phyloP scores from a whole-genome alignment of 2,888 invertebrate species.

The Andrena minutula region DNA sequence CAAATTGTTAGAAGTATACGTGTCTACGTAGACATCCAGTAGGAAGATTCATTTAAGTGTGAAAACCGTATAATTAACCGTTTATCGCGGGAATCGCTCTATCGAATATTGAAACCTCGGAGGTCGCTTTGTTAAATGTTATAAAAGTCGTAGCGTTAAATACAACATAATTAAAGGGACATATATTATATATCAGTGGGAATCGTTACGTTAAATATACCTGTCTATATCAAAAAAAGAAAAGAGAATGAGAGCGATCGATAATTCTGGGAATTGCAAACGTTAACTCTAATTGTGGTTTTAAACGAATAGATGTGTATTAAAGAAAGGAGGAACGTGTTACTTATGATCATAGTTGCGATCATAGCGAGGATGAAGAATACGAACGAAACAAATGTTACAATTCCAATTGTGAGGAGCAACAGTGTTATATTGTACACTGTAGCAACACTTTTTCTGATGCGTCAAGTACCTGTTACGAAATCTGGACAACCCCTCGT shows the following conservation, averaged over 20 bases:
- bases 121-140: conserved; percentile 46
- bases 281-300: conserved; percentile 41
- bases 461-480: conserved; percentile 62
- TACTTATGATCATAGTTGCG: conserved; percentile 10
- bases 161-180: conserved; percentile 36
- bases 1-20: conserved; percentile 58
- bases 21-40: conserved; percentile 44
- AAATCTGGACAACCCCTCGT: conserved; percentile 54
- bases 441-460: conserved; percentile 38
- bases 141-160: conserved; percentile 52
- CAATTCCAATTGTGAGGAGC: conserved; percentile 33
- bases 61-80: conserved; percentile 45
- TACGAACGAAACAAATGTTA: conserved; percentile 40
- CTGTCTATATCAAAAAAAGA: neutral
- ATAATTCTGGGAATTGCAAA: conserved; percentile 33
- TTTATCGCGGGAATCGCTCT: conserved; percentile 53
- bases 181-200: conserved; percentile 41
- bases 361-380: conserved; percentile 3
- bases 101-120: conserved; percentile 45
- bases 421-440: conserved; percentile 32
- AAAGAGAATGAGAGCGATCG: neutral
- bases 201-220: conserved; percentile 51
- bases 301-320: conserved; percentile 2
- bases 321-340: conserved; percentile 4
- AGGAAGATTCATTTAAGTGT: conserved; percentile 45